These are phyloP conservation scores for Trichechus manatus DNA, from an alignment of 2,113 vertebrate genomes.

Conservation along the genomic window DNA sequence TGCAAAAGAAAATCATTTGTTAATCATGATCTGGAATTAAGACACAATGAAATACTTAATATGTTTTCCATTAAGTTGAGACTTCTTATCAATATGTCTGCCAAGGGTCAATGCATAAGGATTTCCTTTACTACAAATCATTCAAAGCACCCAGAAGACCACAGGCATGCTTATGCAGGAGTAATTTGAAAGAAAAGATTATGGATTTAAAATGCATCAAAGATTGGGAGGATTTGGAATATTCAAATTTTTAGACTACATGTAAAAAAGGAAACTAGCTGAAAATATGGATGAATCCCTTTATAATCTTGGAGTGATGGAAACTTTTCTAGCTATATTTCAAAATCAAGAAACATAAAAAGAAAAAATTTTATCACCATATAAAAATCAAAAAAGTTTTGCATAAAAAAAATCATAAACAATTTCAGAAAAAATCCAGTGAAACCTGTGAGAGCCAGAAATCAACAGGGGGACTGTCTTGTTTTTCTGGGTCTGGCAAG, in stretches of 20 bases:
- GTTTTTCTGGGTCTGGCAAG: no score
- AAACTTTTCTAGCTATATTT: slow-evolving; percentile 48
- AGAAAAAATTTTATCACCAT: background rate
- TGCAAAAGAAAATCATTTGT: background rate
- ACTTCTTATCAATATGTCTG: background rate
- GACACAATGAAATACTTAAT: slow-evolving; percentile 21
- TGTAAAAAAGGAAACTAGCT: background rate
- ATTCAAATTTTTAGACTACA: slow-evolving; percentile 58
- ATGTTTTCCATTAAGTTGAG: slow-evolving; percentile 5
- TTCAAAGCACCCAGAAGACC: slow-evolving; percentile 28
- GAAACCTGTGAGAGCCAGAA: no score
- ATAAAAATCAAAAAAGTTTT: background rate
- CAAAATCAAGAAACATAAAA: background rate
- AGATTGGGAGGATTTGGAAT: background rate
- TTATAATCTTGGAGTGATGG: background rate
- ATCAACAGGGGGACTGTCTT: no score
- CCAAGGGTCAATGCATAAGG: background rate
- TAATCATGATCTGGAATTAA: slow-evolving; percentile 5
- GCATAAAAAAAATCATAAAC: background rate
- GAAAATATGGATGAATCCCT: slow-evolving; percentile 37
- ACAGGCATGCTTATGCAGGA: background rate
- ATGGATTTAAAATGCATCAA: slow-evolving; percentile 3
- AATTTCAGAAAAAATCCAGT: background rate
- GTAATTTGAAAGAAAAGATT: slow-evolving; percentile 27
- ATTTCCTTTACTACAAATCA: slow-evolving; percentile 45